These are phyloP conservation scores for Anser cygnoides DNA, from an alignment of 2,113 vertebrate genomes.

Conservation along the genomic window DNA sequence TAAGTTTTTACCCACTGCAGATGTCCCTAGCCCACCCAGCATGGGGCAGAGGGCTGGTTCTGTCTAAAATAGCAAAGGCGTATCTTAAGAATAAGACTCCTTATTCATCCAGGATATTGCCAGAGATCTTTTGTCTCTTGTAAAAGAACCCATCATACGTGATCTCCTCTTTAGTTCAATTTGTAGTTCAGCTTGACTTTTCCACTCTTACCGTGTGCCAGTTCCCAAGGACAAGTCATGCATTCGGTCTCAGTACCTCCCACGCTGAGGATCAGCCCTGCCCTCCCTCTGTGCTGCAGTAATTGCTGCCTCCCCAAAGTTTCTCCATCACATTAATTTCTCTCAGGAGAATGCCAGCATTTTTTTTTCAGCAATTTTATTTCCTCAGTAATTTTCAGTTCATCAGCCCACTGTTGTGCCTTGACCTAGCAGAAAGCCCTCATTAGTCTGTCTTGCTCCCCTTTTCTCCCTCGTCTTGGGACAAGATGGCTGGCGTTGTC, in stretches of 20 bases:
- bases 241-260: not conserved
- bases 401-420: not conserved
- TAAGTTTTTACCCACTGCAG: not conserved
- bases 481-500: not conserved
- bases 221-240: not conserved
- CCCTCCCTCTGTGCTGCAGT: not conserved
- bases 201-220: not conserved
- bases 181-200: not conserved
- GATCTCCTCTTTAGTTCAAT: not conserved
- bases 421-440: not conserved
- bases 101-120: not conserved
- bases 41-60: not conserved
- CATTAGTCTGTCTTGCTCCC: not conserved
- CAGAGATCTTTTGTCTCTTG: not conserved
- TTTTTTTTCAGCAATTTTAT: not conserved
- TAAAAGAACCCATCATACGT: not conserved
- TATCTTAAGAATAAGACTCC: not conserved
- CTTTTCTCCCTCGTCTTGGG: not conserved
- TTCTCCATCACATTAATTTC: not conserved
- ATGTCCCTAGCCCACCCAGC: accelerated
- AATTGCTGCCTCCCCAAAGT: not conserved
- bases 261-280: not conserved
- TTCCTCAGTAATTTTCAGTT: not conserved
- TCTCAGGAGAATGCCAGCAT: not conserved
- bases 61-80: not conserved